phyloP scores from a whole-genome alignment of 30 jellyfish, hydroid and myxozoan species.

The Clytia hemisphaerica region DNA sequence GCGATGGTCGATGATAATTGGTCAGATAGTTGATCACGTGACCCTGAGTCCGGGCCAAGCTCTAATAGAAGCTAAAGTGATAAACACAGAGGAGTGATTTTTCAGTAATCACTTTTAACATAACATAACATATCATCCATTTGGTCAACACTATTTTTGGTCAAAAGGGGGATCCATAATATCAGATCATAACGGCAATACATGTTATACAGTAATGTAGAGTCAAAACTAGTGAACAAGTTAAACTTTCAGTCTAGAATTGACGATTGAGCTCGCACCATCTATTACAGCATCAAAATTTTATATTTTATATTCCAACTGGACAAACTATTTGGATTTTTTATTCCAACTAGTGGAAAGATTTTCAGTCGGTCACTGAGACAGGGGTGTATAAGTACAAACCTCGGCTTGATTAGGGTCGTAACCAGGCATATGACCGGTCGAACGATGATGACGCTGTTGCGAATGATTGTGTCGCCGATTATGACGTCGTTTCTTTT shows the following conservation, averaged over 20 bases:
- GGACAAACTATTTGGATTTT: no score
- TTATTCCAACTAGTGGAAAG: no score
- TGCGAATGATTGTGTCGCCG: no score
- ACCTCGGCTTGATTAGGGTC: conserved; percentile 83
- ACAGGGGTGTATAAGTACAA: background rate
- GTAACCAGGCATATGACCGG: conserved; percentile 40
- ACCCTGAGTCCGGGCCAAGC: conserved; percentile 86
- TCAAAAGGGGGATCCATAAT: background rate
- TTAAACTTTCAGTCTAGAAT: no score
- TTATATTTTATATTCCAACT: no score
- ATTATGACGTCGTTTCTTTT: conserved; percentile 51
- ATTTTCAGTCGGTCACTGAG: no score
- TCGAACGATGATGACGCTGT: conserved; percentile 53
- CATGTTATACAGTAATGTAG: no score
- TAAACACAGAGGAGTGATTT: background rate
- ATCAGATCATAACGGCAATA: no score
- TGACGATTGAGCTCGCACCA: no score
- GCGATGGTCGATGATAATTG: background rate
- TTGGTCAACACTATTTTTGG: background rate
- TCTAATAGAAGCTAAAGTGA: conserved; percentile 57
- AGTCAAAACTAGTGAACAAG: no score
- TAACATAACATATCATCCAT: background rate
- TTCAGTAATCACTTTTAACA: background rate
- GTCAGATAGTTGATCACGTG: conserved; percentile 32
- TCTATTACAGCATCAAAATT: no score